Evolutionary conservation across 2,888 invertebrate species (phyloP).

Genomic region (Tigriopus californicus): DNA sequence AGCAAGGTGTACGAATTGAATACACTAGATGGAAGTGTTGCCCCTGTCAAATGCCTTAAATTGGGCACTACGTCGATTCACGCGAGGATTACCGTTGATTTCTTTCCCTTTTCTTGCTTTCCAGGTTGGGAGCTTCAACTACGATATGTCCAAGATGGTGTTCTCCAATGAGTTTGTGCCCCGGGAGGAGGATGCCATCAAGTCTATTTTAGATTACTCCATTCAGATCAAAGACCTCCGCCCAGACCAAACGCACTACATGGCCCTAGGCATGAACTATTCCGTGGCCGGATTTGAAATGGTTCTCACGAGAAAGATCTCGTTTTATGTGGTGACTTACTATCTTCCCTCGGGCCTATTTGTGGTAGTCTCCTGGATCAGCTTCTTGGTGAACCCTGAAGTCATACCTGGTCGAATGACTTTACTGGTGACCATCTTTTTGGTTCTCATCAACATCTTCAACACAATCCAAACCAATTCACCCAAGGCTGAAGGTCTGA

Average conservation of each 20-base stretch:
- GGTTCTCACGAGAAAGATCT: neutral
- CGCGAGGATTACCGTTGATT: no score
- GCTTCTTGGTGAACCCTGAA: slow-evolving; percentile 6
- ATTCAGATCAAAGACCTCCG: neutral
- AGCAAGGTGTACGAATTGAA: no score
- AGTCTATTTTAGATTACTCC: slow-evolving; percentile 2
- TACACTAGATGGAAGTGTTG: no score
- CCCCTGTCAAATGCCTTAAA: no score
- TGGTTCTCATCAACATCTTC: slow-evolving; percentile 4
- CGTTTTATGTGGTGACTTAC: slow-evolving; percentile 5
- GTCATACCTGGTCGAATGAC: slow-evolving; percentile 9
- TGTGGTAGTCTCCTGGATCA: slow-evolving; percentile 10
- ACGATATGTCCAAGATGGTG: slow-evolving; percentile 8
- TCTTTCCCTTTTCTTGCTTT: neutral
- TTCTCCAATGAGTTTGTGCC: slow-evolving; percentile 9
- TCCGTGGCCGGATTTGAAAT: neutral
- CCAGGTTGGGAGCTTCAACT: slow-evolving; percentile 11
- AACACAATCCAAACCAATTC: slow-evolving; percentile 12
- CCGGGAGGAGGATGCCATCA: neutral
- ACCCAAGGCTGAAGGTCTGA: neutral
- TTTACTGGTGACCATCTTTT: neutral
- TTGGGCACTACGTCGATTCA: no score
- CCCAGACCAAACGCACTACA: slow-evolving; percentile 5
- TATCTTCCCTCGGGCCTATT: slow-evolving; percentile 10
- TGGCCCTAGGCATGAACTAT: slow-evolving; percentile 13